Base-by-base conservation (phyloP, 1,140 invertebrate genomes). In the Palaemon carinicauda region DNA sequence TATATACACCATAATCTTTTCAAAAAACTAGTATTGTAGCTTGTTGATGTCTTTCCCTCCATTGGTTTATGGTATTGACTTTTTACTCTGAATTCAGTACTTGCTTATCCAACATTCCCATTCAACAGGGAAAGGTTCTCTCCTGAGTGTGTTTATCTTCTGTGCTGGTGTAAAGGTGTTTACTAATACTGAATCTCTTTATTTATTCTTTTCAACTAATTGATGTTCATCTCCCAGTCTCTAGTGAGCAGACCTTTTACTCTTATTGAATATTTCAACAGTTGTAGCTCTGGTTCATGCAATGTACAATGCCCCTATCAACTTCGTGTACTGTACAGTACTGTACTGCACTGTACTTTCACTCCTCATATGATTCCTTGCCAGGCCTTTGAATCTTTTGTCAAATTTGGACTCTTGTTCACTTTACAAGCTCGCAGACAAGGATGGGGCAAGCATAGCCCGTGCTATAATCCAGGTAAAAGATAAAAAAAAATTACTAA, bases 381-480 rank as follows among this genome's bases (percentile, higher is more conserved):
- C 7, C 41, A 41, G 41, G 41, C 41, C 41, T 41, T 41, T 41
- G 41, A 5, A 41, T 9, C 41, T 75, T 21, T 27, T 75, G n/a
- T 75, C 60, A 75, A 19, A 51, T 24, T 50, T 21, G 24, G 52
- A 78, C 52, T 65, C 33, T 73, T 71, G 29, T 85, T 86, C 65
- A 79, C 71, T 75, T 88, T 88, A 77, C 86, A 86, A 88, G 82
- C 87, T 88, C 75, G 80, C 88, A 73, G 79, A 69, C 54, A 87
- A 88, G 74, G 85, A 87, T 65, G 88, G 88, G 79, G 86, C 83
- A 27, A 74, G 81, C 78, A 89, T 88, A 78, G 88, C 88, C 54
- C 78, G 82, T 54, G 88, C 88, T 33, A 88, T 89, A 54, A 89
- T 89, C 24, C 88, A 89, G 88, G 88, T 89, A 89, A 89, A 87